Conservation (phyloP, 2,113 vertebrate genomes). For the Limanda limanda region DNA sequence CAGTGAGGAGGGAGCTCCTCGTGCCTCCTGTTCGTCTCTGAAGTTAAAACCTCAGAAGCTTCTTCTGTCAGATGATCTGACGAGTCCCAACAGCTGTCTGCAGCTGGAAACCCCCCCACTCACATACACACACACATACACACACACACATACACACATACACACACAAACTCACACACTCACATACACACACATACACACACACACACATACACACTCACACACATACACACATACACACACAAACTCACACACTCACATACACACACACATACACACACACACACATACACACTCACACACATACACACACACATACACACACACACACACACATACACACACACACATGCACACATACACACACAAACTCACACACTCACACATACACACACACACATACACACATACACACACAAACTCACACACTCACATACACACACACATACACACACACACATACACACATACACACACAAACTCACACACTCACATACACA, state of each 20-base stretch:
- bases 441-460: slow-evolving; percentile 4
- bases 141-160: no score
- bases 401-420: neutral
- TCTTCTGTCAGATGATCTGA: slow-evolving; percentile 16
- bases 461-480: no score
- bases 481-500: no score
- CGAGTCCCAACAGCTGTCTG: slow-evolving; percentile 34
- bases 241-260: no score
- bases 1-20: neutral
- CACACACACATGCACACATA: no score
- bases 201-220: neutral
- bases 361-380: no score
- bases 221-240: neutral
- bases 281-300: neutral
- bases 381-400: neutral
- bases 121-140: slow-evolving; percentile 12
- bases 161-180: no score
- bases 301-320: slow-evolving; percentile 10
- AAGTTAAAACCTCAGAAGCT: slow-evolving; percentile 20
- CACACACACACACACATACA: slow-evolving; percentile 8
- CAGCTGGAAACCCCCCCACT: slow-evolving; percentile 60
- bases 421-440: slow-evolving; percentile 13
- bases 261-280: neutral
- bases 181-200: neutral
- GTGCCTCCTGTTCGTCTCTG: neutral